Base-by-base conservation (phyloP, 2,113 vertebrate genomes). In the Eptatretus burgeri region DNA sequence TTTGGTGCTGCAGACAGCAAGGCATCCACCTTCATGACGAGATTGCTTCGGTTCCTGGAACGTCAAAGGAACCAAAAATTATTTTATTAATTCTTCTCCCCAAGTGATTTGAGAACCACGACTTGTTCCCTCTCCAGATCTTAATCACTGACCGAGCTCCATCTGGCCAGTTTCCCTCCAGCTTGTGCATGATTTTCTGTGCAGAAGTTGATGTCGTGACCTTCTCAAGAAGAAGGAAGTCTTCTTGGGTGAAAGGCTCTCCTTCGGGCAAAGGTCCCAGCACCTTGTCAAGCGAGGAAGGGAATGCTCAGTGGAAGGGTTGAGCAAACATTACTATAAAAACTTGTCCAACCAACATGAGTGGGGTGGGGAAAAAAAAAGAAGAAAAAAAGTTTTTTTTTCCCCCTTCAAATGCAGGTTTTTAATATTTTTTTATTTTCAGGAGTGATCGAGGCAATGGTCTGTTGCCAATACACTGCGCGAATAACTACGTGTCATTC, bases 21-120 rank as follows among this genome's bases (percentile, higher is more conserved):
- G 65, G 89, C 76, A 13, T 95, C 87, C 68, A 98, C 85, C 72
- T 89, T 93, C 91, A 98, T 98, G 63, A 98, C 85, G 64, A 98
- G 74, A 71, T 95, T 85, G 66, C 85, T 93, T 67, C 87, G 86
- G 67, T 88, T 96, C 70, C 7, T 16, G 53, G 53, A 19, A 41
- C 7, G 27, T 7, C 27, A 41, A 41, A 41, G 27, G 27, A 41
- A 41, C 27, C 27, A 5, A 5, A 3, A 7, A 41, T 41, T 41
- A 41, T 41, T 41, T 41, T 41, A 41, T 41, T 41, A 3, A 41
- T 41, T 41, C 27, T 3, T 41, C 27, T 5, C 27, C 27, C 27
- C 7, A 41, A 41, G 27, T 41, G 27, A 7, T 41, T 41, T 41
- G 27, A 41, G 27, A 41, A 41, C 27, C 27, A 41, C 27, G 7